A percentile compares a stretch with the other conserved stretches of the same genome.
Evolutionary conservation across 1,140 invertebrate genomes (phyloP).

Genomic region (Drosophila seguyi): DNA sequence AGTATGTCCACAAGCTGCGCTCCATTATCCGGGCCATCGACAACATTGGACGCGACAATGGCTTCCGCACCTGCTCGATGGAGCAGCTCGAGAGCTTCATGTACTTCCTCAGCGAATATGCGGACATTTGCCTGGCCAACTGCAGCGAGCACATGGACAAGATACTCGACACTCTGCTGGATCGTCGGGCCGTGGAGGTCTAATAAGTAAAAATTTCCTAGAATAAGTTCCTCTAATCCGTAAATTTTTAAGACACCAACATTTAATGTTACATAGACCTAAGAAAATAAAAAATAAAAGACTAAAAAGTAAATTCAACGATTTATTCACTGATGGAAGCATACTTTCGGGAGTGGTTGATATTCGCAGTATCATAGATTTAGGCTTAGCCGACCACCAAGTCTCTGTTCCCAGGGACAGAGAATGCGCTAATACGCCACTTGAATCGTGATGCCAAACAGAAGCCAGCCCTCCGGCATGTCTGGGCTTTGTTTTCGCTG

Average conservation of each 20-base stretch:
- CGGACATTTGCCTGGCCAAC: conserved; percentile 70
- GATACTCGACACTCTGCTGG: conserved; percentile 69
- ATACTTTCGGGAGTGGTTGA: conserved; percentile 9
- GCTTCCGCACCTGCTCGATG: conserved; percentile 65
- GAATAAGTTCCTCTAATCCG: conserved; percentile 6
- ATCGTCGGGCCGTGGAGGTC: conserved; percentile 58
- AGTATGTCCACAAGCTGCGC: conserved; percentile 60
- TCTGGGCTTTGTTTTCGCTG: conserved; percentile 14
- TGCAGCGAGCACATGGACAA: conserved; percentile 78
- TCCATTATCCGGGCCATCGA: conserved; percentile 62
- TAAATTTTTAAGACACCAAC: conserved; percentile 42
- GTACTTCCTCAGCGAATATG: conserved; percentile 74
- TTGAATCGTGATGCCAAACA: conserved; percentile 28
- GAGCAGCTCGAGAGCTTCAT: conserved; percentile 76
- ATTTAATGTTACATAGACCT: conserved; percentile 58
- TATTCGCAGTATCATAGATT: conserved; percentile 1
- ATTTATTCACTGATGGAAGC: not conserved
- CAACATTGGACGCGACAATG: conserved; percentile 58
- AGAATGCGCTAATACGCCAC: conserved; percentile 22
- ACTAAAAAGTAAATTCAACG: conserved; percentile 10
- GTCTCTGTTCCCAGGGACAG: conserved; percentile 4
- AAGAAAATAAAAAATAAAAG: conserved; percentile 33
- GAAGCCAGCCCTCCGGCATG: not conserved
- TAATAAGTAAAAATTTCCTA: conserved; percentile 4
- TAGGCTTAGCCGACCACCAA: not conserved